Conservation (phyloP, 2,888 invertebrate species). For the Dryomyza anilis region DNA sequence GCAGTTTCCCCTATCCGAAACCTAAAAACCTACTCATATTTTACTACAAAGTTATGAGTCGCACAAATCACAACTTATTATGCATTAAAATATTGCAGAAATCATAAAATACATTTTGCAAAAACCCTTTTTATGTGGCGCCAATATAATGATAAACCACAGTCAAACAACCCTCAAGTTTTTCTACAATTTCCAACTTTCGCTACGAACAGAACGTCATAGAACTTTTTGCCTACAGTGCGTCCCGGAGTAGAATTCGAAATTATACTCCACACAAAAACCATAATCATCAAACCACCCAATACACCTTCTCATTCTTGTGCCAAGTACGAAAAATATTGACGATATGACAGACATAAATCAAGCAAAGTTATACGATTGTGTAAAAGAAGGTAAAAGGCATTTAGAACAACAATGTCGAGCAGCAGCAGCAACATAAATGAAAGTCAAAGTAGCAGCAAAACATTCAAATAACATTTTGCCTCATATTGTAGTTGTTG, state of each 20-base stretch:
- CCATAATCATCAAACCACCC: no score
- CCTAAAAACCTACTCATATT: not conserved
- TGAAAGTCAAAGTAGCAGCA: slow-evolving; percentile 1
- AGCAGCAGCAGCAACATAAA: not conserved
- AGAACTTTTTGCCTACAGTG: no score
- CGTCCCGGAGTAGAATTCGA: no score
- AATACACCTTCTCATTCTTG: no score
- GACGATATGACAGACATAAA: slow-evolving; percentile 50
- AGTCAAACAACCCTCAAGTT: no score
- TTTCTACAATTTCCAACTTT: no score
- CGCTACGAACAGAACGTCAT: no score
- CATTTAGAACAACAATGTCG: not conserved
- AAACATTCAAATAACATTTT: no score
- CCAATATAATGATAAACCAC: not conserved
- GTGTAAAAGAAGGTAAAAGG: not conserved
- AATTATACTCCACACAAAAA: no score
- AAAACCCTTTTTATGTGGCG: no score
- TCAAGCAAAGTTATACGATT: slow-evolving; percentile 35
- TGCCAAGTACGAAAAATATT: slow-evolving; percentile 39
- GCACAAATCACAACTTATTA: not conserved
- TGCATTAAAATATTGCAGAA: slow-evolving; percentile 1
- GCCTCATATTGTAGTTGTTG: not conserved
- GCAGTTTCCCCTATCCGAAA: no score
- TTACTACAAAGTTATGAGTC: not conserved
- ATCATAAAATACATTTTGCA: not conserved